Evolutionary conservation across 2,113 vertebrate species (phyloP).

Genomic region (Acanthochromis polyacanthus): DNA sequence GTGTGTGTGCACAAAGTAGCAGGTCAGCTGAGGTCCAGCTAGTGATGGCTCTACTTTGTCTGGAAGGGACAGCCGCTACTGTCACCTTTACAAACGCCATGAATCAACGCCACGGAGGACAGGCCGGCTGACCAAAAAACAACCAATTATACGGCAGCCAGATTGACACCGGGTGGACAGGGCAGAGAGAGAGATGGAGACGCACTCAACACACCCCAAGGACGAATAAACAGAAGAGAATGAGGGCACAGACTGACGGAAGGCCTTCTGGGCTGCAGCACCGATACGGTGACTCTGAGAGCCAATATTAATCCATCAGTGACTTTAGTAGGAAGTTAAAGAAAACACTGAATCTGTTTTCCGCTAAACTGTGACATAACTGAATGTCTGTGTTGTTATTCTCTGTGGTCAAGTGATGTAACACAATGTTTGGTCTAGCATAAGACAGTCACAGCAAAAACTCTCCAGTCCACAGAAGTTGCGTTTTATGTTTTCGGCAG

Average conservation of each 20-base stretch:
- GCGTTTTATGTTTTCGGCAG: conserved; percentile 6
- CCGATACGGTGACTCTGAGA: conserved; percentile 48
- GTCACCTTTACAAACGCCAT: conserved; percentile 82
- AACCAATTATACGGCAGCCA: conserved; percentile 82
- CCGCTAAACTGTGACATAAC: background rate
- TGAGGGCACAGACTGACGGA: conserved; percentile 71
- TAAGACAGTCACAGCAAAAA: background rate
- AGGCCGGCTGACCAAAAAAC: conserved; percentile 77
- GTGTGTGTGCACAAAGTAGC: conserved; percentile 46
- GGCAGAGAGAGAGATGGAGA: conserved; percentile 71
- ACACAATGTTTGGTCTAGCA: background rate
- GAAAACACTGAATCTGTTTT: conserved; percentile 11
- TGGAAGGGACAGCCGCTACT: conserved; percentile 84
- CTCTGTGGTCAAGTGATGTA: background rate
- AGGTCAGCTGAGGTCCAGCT: conserved; percentile 74
- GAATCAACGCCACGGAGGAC: conserved; percentile 80
- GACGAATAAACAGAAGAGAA: conserved; percentile 76
- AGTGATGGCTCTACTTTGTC: conserved; percentile 85
- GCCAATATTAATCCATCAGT: conserved; percentile 35
- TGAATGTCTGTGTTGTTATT: background rate
- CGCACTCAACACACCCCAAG: conserved; percentile 73
- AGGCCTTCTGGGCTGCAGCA: conserved; percentile 52
- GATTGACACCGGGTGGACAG: conserved; percentile 81
- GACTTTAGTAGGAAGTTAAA: conserved; percentile 6
- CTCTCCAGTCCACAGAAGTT: conserved; percentile 13